phyloP scores from a whole-genome alignment of 2,797 vertebrate species.

The Crenuchus spilurus region DNA sequence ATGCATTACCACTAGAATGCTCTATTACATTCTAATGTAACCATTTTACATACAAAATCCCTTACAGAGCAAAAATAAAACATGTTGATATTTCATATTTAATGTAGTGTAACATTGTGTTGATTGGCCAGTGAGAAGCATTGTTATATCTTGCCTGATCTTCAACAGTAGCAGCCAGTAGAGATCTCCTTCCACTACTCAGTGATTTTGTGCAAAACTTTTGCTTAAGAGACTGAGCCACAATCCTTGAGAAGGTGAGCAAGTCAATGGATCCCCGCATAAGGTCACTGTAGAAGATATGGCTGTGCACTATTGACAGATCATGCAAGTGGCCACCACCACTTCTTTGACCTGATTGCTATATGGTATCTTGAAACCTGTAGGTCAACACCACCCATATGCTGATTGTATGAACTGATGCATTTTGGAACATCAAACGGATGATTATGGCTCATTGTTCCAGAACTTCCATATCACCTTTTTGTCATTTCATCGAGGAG shows the following conservation, averaged over 20 bases:
- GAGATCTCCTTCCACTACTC: slow-evolving; percentile 29
- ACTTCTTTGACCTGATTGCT: background rate
- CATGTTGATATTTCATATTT: too few species aligned
- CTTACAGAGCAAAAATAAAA: too few species aligned
- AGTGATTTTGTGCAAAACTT: slow-evolving; percentile 38
- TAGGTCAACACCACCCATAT: background rate
- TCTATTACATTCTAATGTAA: too few species aligned
- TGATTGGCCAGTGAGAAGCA: slow-evolving; percentile 36
- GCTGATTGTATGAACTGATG: background rate
- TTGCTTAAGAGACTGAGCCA: slow-evolving; percentile 39
- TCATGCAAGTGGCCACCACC: slow-evolving; percentile 36
- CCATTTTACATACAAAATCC: too few species aligned
- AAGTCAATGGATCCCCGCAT: slow-evolving; percentile 33
- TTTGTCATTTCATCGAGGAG: slow-evolving; percentile 15
- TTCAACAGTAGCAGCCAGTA: slow-evolving; percentile 16
- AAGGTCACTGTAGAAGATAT: slow-evolving; percentile 31
- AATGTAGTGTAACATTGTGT: too few species aligned
- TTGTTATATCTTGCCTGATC: slow-evolving; percentile 34
- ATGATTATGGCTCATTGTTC: background rate
- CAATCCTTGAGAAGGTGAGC: slow-evolving; percentile 32
- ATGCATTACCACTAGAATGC: too few species aligned
- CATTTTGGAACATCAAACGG: slow-evolving; percentile 5
- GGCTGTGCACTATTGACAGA: slow-evolving; percentile 41
- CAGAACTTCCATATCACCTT: slow-evolving; percentile 1
- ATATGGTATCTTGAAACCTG: background rate